These are phyloP conservation scores for Platycercus adscitus DNA, from an alignment of 2,113 vertebrate species.

Conservation along the genomic window DNA sequence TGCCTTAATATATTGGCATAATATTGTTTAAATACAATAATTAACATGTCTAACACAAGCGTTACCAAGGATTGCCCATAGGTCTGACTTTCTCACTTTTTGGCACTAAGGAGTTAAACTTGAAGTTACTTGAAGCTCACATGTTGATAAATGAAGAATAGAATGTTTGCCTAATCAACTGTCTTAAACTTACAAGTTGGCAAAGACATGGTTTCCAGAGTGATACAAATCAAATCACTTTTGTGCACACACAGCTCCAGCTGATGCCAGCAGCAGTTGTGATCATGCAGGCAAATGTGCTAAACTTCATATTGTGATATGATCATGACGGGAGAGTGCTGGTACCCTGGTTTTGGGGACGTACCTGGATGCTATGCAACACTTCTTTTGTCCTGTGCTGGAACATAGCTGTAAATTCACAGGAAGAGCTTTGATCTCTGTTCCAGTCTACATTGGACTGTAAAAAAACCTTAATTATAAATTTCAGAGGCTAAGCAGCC, in stretches of 20 bases:
- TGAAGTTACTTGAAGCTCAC: neutral
- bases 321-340: neutral
- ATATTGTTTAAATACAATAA: slow-evolving; percentile 12
- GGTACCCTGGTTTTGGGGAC: neutral
- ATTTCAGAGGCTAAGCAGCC: neutral
- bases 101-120: neutral
- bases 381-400: neutral
- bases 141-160: neutral
- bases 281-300: neutral
- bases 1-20: slow-evolving; percentile 65
- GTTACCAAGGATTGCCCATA: neutral
- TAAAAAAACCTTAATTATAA: neutral
- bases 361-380: slow-evolving; percentile 22
- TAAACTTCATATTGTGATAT: neutral
- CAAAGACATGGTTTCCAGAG: neutral
- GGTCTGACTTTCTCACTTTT: neutral
- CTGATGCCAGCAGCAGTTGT: neutral
- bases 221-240: neutral
- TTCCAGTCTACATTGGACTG: neutral
- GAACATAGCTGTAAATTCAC: neutral
- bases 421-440: slow-evolving; percentile 5
- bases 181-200: neutral
- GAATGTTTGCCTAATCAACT: neutral
- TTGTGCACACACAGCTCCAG: neutral
- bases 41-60: slow-evolving; percentile 2